Percentiles rank a stretch among this genome's conserved stretches.
These are phyloP conservation scores for Haliclona indistincta DNA, from an alignment of 37 sponge, comb jelly and placozoan species.

Conservation along the genomic window DNA sequence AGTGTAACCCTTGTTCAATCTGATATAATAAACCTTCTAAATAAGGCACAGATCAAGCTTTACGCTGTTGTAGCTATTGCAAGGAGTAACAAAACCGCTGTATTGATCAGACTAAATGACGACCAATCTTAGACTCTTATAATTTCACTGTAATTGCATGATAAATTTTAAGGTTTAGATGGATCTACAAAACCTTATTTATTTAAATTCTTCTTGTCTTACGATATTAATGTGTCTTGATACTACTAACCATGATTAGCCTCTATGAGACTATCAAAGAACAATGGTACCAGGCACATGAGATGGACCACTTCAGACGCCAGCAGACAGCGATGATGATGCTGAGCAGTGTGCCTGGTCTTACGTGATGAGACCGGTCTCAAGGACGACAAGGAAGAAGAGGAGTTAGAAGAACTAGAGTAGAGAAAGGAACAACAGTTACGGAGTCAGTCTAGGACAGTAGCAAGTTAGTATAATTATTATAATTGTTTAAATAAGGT, in stretches of 20 bases:
- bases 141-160: too few species aligned
- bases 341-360: neutral
- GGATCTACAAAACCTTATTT: too few species aligned
- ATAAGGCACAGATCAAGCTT: too few species aligned
- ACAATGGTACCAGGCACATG: conserved; percentile 65
- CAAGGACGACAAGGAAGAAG: neutral
- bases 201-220: too few species aligned
- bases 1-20: too few species aligned
- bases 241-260: conserved; percentile 35
- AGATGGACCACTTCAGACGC: conserved; percentile 71
- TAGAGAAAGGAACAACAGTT: neutral
- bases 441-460: neutral
- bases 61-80: neutral
- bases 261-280: conserved; percentile 47
- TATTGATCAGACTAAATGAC: neutral
- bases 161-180: too few species aligned
- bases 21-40: too few species aligned
- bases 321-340: conserved; percentile 25
- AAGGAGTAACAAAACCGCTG: neutral
- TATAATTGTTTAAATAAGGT: too few species aligned
- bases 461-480: too few species aligned
- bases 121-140: neutral
- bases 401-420: neutral
- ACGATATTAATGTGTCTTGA: too few species aligned
- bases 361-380: too few species aligned